Evolutionary conservation across 2,797 vertebrate genomes (phyloP).

Genomic region (Manis pentadactyla): DNA sequence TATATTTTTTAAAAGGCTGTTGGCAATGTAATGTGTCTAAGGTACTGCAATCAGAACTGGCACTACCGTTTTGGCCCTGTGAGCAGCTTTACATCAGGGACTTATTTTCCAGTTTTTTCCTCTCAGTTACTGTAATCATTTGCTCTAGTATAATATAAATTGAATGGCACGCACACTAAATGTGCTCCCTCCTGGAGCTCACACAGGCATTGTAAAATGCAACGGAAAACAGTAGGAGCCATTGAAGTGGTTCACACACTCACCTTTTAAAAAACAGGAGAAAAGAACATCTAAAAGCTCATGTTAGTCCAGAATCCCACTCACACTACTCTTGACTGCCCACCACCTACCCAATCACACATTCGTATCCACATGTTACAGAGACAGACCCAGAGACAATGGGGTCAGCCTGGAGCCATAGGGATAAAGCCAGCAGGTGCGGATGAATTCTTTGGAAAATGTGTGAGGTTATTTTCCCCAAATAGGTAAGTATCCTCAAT

Average conservation of each 20-base stretch:
- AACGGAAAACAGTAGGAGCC: conserved; percentile 81
- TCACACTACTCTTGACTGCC: neutral
- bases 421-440: neutral
- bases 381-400: neutral
- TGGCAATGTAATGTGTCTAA: conserved; percentile 80
- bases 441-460: too few relatives aligned
- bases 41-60: conserved; percentile 87
- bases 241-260: conserved; percentile 83
- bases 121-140: conserved; percentile 83
- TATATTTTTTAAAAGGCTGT: conserved; percentile 78
- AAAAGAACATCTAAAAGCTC: conserved; percentile 73
- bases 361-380: neutral
- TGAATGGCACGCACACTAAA: conserved; percentile 85
- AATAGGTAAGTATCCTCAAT: neutral
- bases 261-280: conserved; percentile 80
- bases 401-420: neutral
- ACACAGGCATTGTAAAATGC: conserved; percentile 81
- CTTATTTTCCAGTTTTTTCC: conserved; percentile 87
- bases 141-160: conserved; percentile 85
- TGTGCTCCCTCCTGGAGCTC: conserved; percentile 79
- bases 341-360: accelerated
- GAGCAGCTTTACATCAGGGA: conserved; percentile 87
- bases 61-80: conserved; percentile 89
- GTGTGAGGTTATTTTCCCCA: neutral
- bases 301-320: conserved; percentile 31